Evolutionary conservation across 2,888 invertebrate genomes (phyloP).

Genomic region (Allophyes oxyacanthae): DNA sequence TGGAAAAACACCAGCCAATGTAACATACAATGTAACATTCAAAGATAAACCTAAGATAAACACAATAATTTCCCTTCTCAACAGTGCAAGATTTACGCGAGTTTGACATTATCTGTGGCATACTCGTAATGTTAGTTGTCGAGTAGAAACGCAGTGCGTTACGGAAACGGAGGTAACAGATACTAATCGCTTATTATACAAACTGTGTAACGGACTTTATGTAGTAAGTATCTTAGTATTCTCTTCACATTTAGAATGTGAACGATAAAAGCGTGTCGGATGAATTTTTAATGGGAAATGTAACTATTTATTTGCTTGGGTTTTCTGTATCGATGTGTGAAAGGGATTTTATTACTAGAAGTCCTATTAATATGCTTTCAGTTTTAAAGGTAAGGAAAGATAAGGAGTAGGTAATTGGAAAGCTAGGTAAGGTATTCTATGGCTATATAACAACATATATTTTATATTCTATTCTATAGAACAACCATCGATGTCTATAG

Average conservation of each 20-base stretch:
- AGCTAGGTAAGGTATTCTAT: too few species aligned
- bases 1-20: too few species aligned
- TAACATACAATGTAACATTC: too few species aligned
- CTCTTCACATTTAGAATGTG: constrained; percentile 34
- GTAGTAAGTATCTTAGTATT: constrained; percentile 41
- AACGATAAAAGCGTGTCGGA: constrained; percentile 16
- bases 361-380: too few species aligned
- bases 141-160: constrained; percentile 34
- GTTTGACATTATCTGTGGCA: constrained; percentile 39
- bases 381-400: too few species aligned
- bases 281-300: constrained; percentile 28
- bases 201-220: constrained; percentile 34
- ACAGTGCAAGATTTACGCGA: constrained; percentile 1
- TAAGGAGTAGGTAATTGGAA: too few species aligned
- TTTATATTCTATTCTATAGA: too few species aligned
- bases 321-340: neutral
- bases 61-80: constrained; percentile 1
- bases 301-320: constrained; percentile 12
- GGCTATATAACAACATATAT: too few species aligned
- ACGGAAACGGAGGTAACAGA: constrained; percentile 42
- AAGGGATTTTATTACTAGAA: constrained; percentile 1
- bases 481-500: too few species aligned
- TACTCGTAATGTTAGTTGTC: constrained; percentile 13
- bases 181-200: constrained; percentile 49
- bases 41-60: too few species aligned